Conservation (phyloP, 2,113 vertebrate genomes). For the Ceyx margarethae region DNA sequence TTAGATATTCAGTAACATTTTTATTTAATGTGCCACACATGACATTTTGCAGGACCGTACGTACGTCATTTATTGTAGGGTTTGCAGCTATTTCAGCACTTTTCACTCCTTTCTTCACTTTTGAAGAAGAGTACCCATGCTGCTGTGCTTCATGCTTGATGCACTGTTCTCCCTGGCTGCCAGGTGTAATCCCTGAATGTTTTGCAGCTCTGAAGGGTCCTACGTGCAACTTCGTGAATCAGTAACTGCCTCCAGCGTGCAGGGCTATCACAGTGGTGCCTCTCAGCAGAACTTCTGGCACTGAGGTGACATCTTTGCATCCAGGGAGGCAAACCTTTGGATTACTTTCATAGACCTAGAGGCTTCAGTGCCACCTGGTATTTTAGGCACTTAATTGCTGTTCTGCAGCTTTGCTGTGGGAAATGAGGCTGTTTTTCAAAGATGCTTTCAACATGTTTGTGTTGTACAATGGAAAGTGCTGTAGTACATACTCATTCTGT, state of each 20-base stretch:
- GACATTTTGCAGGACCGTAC: neutral
- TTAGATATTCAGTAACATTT: neutral
- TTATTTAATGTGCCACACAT: neutral
- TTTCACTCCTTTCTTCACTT: neutral
- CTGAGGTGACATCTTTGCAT: slow-evolving; percentile 5
- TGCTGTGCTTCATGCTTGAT: neutral
- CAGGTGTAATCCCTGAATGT: neutral
- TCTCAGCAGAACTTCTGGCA: slow-evolving; percentile 21
- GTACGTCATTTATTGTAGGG: neutral
- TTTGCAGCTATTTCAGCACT: neutral
- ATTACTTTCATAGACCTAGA: neutral
- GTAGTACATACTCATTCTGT: slow-evolving; percentile 16
- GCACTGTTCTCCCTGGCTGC: neutral
- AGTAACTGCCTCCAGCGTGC: neutral
- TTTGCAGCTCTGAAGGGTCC: neutral
- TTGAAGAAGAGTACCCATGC: neutral
- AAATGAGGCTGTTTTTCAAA: slow-evolving; percentile 26
- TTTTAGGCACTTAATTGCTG: slow-evolving; percentile 43
- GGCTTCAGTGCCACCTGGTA: slow-evolving; percentile 34
- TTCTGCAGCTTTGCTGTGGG: slow-evolving; percentile 42
- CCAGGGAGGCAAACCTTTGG: slow-evolving; percentile 21
- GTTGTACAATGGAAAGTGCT: slow-evolving; percentile 17
- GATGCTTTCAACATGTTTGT: slow-evolving; percentile 33
- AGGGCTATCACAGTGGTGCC: neutral
- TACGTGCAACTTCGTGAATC: neutral